These are phyloP conservation scores for Tachina grossa DNA, from an alignment of 2,888 invertebrate species.

Conservation along the genomic window DNA sequence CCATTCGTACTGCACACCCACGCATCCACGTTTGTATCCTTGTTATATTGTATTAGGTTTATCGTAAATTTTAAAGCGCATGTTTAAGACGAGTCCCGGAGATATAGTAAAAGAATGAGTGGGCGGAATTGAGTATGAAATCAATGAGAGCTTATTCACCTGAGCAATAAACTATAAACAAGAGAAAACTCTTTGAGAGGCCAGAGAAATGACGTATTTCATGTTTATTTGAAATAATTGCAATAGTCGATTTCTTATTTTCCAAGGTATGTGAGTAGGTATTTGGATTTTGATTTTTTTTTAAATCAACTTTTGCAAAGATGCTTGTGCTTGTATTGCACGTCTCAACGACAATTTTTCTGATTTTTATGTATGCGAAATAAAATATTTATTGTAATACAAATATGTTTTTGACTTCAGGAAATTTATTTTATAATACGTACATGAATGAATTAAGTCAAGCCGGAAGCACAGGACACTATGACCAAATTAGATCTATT, in stretches of 20 bases:
- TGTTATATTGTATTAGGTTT: slow-evolving; percentile 51
- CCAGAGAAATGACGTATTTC: slow-evolving; percentile 49
- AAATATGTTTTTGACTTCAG: background rate
- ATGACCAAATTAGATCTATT: too few relatives aligned
- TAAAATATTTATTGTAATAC: background rate
- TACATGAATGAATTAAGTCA: too few relatives aligned
- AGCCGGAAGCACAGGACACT: too few relatives aligned
- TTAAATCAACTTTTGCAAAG: slow-evolving; percentile 37
- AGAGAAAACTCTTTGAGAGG: slow-evolving; percentile 7
- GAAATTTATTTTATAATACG: background rate
- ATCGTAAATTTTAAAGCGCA: slow-evolving; percentile 63
- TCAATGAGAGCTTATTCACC: slow-evolving; percentile 8
- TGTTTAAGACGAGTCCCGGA: slow-evolving; percentile 26
- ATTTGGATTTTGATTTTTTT: slow-evolving; percentile 10
- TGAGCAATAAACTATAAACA: slow-evolving; percentile 9
- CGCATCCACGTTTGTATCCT: slow-evolving; percentile 60
- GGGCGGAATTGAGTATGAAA: slow-evolving; percentile 1
- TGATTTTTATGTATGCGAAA: background rate
- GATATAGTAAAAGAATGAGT: slow-evolving; percentile 32
- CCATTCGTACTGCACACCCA: slow-evolving; percentile 65
- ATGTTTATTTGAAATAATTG: slow-evolving; percentile 40
- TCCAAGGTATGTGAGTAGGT: slow-evolving; percentile 47
- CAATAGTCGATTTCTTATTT: slow-evolving; percentile 35
- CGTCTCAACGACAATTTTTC: background rate
- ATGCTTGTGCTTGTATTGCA: slow-evolving; percentile 14